These are phyloP conservation scores for Gymnothorax reevesii DNA, from an alignment of 2,797 vertebrate species.

Conservation along the genomic window DNA sequence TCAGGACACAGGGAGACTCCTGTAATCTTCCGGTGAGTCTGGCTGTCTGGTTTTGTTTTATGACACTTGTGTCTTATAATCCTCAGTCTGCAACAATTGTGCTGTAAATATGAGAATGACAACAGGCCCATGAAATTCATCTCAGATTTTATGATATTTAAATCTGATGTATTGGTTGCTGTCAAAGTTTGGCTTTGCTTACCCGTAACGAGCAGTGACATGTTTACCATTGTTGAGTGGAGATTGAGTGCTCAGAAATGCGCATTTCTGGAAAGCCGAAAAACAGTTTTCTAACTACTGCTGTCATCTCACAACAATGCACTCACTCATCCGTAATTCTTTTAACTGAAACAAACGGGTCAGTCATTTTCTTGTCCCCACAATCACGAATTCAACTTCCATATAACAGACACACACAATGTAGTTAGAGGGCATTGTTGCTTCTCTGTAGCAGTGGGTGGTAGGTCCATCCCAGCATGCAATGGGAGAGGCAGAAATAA, in stretches of 20 bases:
- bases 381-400: no score
- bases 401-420: no score
- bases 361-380: no score
- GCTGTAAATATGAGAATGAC: not conserved
- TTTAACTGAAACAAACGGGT: not conserved
- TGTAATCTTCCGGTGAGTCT: no score
- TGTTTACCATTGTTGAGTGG: not conserved
- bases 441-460: no score
- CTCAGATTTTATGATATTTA: not conserved
- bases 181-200: not conserved
- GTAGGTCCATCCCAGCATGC: no score
- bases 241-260: not conserved
- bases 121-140: not conserved
- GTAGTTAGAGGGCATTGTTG: no score
- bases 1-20: no score
- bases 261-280: not conserved
- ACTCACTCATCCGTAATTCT: not conserved
- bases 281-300: not conserved
- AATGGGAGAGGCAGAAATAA: no score
- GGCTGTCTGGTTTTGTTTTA: not conserved
- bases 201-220: not conserved
- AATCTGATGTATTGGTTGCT: not conserved
- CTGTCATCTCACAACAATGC: not conserved
- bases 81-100: not conserved
- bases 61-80: not conserved